Evolutionary conservation across 23 tunicate species (phyloP), one percentile per base, ranked within the genome.

Genomic region (Trididemnum clinides): DNA sequence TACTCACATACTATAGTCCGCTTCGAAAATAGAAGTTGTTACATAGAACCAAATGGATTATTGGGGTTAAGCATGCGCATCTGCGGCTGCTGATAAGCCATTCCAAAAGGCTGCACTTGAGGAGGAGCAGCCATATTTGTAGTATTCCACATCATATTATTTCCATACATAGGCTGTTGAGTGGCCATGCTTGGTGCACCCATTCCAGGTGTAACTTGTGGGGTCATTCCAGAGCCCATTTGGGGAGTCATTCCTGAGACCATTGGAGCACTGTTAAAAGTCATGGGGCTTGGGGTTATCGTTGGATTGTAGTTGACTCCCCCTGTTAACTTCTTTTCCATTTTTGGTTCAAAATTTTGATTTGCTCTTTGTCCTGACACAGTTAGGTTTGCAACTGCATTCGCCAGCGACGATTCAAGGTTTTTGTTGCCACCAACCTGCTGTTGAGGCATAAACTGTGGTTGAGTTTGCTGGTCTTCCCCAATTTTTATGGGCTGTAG

Each of bases 21-120:
- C n/a, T n/a, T n/a, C n/a, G n/a, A n/a, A n/a, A n/a, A n/a, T n/a
- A n/a, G n/a, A n/a, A n/a, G n/a, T n/a, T n/a, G n/a, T 73, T 30
- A 78, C 94, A 89, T 89, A 50, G 94, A 82, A 2, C 94, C 94
- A 54, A 89, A 89, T 4, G 94, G 94, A 39, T 89, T 89, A 69
- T 89, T 89, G 32, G 94, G 88, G 33, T 89, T 89, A 7, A 84
- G 36, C 38, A 78, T 81, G 34, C 74, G 84, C 84, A 69, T 66
- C 21, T 75, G 87, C 7, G 69, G 58, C 33, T 83, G 87, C 22
- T 73, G 80, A 39, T 73, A 73, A 23, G 23, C 30, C 80, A 73
- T 73, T 28, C 57, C 80, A 20, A 37, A 36, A 28, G 37, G 80
- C 38, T 69, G 75, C 5, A 23, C 26, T 30, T 69, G 37, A 35